phyloP scores from a whole-genome alignment of 2,888 invertebrate species.

The Dexiosoma caninum region DNA sequence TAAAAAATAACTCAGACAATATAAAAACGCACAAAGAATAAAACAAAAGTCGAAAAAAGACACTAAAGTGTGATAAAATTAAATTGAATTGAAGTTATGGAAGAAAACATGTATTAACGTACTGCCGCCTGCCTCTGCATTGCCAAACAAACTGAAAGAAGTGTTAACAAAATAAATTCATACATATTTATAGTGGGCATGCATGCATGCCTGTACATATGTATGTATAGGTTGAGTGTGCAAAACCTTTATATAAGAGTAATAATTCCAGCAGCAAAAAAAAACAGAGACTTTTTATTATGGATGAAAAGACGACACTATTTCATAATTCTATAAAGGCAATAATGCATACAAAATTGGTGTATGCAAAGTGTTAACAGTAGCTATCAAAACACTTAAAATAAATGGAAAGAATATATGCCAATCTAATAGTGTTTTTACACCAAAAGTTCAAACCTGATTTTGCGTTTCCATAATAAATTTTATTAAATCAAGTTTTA shows the following conservation, averaged over 20 bases:
- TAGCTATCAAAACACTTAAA: not conserved
- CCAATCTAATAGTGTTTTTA: not conserved
- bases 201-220: not conserved
- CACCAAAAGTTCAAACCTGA: too few species aligned
- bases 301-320: constrained; percentile 58
- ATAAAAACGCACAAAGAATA: not conserved
- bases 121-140: not conserved
- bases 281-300: constrained; percentile 43
- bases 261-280: constrained; percentile 39
- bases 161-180: not conserved
- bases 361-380: constrained; percentile 1
- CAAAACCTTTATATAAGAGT: not conserved
- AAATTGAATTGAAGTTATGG: constrained; percentile 63
- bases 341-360: constrained; percentile 63
- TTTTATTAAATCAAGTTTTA: too few species aligned
- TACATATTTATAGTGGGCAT: not conserved
- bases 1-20: not conserved
- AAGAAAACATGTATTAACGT: constrained; percentile 54
- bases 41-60: not conserved
- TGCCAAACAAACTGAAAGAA: not conserved
- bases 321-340: constrained; percentile 64
- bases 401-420: not conserved
- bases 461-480: too few species aligned
- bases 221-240: not conserved
- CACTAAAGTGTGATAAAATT: constrained; percentile 59